Conservation (phyloP, 2,113 vertebrate genomes). For the Atrichornis clamosus region DNA sequence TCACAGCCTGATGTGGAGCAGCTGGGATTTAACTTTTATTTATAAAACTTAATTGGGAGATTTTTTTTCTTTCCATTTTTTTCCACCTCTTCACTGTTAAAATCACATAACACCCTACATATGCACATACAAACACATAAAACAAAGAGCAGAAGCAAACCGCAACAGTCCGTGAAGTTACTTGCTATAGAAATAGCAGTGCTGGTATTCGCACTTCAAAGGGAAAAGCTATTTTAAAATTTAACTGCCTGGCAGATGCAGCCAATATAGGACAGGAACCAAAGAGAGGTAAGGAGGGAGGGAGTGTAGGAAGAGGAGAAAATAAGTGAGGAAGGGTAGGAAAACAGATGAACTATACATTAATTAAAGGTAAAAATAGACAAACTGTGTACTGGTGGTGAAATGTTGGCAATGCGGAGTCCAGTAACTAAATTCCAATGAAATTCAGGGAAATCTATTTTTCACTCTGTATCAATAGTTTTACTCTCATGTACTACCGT, state of each 20-base stretch:
- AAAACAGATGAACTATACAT: neutral
- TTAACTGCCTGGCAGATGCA: slow-evolving; percentile 57
- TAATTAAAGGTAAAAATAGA: slow-evolving; percentile 3
- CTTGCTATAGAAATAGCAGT: slow-evolving; percentile 32
- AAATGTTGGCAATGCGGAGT: neutral
- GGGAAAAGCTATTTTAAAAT: slow-evolving; percentile 62
- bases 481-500: neutral
- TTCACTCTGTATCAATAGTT: neutral
- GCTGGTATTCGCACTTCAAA: slow-evolving; percentile 69
- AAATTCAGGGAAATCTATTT: neutral
- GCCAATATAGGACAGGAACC: slow-evolving; percentile 24
- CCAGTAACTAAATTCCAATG: neutral
- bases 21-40: slow-evolving; percentile 50
- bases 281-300: neutral
- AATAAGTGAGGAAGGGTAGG: neutral
- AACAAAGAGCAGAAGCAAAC: slow-evolving; percentile 29
- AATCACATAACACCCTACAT: neutral
- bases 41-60: slow-evolving; percentile 31
- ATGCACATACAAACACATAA: neutral
- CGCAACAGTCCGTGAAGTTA: slow-evolving; percentile 17
- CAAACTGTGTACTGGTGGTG: neutral
- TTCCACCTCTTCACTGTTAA: neutral
- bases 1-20: slow-evolving; percentile 16
- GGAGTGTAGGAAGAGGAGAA: neutral
- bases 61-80: neutral